Evolutionary conservation across 2,888 invertebrate species (phyloP), one percentile per base, ranked within the genome.

Genomic region (Aleiodes alternator): DNA sequence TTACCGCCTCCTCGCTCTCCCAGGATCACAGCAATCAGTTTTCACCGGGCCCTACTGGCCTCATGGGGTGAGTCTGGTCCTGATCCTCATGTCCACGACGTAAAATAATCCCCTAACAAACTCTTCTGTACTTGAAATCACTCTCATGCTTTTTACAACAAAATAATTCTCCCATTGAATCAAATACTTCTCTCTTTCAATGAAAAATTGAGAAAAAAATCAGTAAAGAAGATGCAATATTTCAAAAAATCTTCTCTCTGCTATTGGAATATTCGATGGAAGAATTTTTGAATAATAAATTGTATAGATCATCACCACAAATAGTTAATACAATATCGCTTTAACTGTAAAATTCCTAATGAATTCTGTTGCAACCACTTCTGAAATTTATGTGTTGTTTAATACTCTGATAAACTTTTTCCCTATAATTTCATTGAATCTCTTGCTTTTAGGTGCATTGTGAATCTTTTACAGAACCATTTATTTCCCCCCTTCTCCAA

Each of bases 1-100:
- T 93, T 91, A 91, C 92, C 91, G 91, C 85, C 90, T 89, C 87
- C 89, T 90, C 88, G 84, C 86, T 87, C 85, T 87, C 87, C 82
- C 88, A 88, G 87, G 88, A 90, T 87, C 82, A 82, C 87, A 79
- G 86, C 86, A 84, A 89, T 83, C 88, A 88, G 83, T 88, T 87
- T 82, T 89, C 89, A 83, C 86, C 89, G 79, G 87, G 88, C 83
- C 84, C 87, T 82, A 84, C 85, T 84, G 86, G 87, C 82, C 80
- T 88, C 79, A 83, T 87, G 69, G 89, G 89, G 89, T 89, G 89
- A 89, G 89, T 89, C 82, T 85, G 83, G 84, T 83, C 85, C 88
- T 81, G 83, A 83, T 82, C 82, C 83, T 70, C 70, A 56, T 38
- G 14, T 69, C 69, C 76, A 72, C 70, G n/a, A 72, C 43, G 53